Base-by-base conservation (phyloP, 2,888 invertebrate species). In the Agriopis aurantiaria region DNA sequence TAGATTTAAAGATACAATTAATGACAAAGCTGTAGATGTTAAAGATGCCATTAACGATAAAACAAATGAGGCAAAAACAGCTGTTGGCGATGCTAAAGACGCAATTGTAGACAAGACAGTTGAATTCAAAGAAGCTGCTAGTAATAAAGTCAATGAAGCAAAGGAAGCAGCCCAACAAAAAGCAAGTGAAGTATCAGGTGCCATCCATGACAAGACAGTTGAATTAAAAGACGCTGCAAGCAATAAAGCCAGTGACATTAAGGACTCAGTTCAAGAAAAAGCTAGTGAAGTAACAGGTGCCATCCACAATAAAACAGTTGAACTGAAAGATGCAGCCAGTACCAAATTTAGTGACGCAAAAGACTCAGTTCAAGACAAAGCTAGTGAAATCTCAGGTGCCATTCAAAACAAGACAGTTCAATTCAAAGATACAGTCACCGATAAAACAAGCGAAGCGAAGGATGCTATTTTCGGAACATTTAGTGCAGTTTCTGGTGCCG, bases 121-220 rank as follows among this genome's bases (percentile, higher is more conserved):
- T 10, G 77, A 77, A 64, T 57, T 78, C 11, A 73, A 78, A 56
- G 69, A 81, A 56, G 75, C 73, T 59, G 71, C 79, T 56, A 68
- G 71, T 10, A 71, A 72, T 56, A 81, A 80, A 71, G 69, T 76
- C 11, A 69, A 57, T 33, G 78, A 80, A 73, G 69, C 77, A 0
- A 75, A 74, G 64, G 68, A 72, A 8, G 73, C 76, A 61, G 77
- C 78, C n/a, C 76, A 83, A 7, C 79, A 80, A n/a, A 86, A 87
- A 66, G 75, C 79, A 14, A 74, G 69, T 64, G 81, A 86, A 61
- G 72, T 86, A 8, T 77, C 81, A 46, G 74, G 84, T 43, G 78
- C 80, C 8, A 68, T 88, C 14, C 78, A 81, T 56, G 73, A 82
- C 65, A 85, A 82, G 67, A 82, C 82, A 51, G 80, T 78, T 55